Evolutionary conservation across 2,888 invertebrate genomes (phyloP).

Genomic region (Isoperla grammatica): DNA sequence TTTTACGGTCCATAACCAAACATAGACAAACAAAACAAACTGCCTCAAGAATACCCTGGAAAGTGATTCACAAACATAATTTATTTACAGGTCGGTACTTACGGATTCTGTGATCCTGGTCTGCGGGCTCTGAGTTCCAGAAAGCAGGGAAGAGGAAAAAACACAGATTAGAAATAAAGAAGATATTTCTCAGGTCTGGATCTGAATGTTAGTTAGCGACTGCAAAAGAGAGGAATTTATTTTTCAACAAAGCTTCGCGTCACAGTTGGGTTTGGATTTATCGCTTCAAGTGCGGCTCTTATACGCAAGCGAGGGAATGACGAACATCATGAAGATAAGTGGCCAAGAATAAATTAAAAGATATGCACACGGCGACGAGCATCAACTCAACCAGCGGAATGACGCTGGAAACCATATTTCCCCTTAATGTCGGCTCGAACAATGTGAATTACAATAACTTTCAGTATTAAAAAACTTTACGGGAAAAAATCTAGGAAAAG

Average conservation of each 20-base stretch:
- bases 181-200: constrained; percentile 7
- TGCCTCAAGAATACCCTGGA: background rate
- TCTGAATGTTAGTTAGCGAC: constrained; percentile 1
- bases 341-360: constrained; percentile 29
- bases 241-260: constrained; percentile 15
- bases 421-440: constrained; percentile 12
- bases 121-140: constrained; percentile 14
- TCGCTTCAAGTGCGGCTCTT: constrained; percentile 18
- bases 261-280: background rate
- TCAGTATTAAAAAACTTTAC: constrained; percentile 17
- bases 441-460: constrained; percentile 19
- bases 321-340: constrained; percentile 29
- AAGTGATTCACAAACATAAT: background rate
- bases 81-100: constrained; percentile 9
- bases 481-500: constrained; percentile 12
- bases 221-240: constrained; percentile 11
- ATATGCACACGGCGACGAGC: constrained; percentile 21
- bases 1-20: too few relatives aligned
- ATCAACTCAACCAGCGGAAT: constrained; percentile 5
- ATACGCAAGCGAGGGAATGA: constrained; percentile 14
- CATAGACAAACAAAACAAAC: background rate
- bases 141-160: constrained; percentile 14
- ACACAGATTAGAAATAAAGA: constrained; percentile 11
- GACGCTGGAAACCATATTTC: constrained; percentile 13
- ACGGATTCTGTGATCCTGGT: constrained; percentile 21